Percentiles rank a stretch among this genome's conserved stretches.
These are phyloP conservation scores for Ichneumon xanthorius DNA, from an alignment of 2,888 invertebrate genomes.

Conservation along the genomic window DNA sequence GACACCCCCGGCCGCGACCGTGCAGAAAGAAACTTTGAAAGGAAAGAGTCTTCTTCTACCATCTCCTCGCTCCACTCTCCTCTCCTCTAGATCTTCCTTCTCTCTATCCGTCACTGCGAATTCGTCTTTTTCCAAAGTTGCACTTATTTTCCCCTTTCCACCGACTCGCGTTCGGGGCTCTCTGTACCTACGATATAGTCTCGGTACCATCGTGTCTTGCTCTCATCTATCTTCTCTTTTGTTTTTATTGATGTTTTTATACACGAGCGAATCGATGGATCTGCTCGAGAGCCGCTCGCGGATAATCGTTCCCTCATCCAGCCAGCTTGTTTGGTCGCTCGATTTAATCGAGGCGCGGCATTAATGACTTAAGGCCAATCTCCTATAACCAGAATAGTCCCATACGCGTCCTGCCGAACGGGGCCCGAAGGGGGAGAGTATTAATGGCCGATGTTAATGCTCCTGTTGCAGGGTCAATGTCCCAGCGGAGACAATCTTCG, in stretches of 20 bases:
- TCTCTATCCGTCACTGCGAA: slow-evolving; percentile 35
- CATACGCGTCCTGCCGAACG: slow-evolving; percentile 27
- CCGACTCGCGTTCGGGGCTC: neutral
- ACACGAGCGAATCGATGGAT: slow-evolving; percentile 19
- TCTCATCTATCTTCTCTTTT: slow-evolving; percentile 17
- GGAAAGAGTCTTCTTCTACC: slow-evolving; percentile 78
- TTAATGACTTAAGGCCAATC: slow-evolving; percentile 69
- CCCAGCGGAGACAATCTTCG: slow-evolving; percentile 4
- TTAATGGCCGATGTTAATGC: slow-evolving; percentile 31
- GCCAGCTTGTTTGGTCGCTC: slow-evolving; percentile 35
- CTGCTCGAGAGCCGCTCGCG: slow-evolving; percentile 24
- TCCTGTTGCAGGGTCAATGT: slow-evolving; percentile 27
- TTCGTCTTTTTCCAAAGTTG: slow-evolving; percentile 55
- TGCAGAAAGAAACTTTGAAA: slow-evolving; percentile 81
- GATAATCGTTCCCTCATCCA: slow-evolving; percentile 37
- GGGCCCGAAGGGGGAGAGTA: slow-evolving; percentile 1
- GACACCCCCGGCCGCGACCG: slow-evolving; percentile 67
- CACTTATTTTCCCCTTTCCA: slow-evolving; percentile 29
- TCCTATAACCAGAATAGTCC: slow-evolving; percentile 63
- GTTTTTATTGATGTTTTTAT: neutral
- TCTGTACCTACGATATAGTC: slow-evolving; percentile 17
- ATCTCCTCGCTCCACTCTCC: slow-evolving; percentile 1
- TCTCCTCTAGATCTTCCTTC: slow-evolving; percentile 4
- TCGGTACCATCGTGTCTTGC: slow-evolving; percentile 39
- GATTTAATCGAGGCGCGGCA: slow-evolving; percentile 53